These are phyloP conservation scores for Serrognathus titanus DNA, from an alignment of 2,888 invertebrate genomes.

Conservation along the genomic window DNA sequence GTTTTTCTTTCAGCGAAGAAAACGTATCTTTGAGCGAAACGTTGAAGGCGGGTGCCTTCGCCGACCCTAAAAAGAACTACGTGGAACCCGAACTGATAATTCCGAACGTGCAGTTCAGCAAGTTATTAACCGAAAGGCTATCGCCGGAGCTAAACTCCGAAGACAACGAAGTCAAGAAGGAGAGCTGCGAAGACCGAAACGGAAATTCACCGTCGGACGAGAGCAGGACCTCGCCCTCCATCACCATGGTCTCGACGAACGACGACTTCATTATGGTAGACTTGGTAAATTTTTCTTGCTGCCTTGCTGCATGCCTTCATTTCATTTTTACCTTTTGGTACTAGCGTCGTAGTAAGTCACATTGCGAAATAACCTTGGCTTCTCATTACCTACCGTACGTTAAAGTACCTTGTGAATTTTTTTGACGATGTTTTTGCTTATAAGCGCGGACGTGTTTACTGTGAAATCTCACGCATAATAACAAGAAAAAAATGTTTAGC, in stretches of 20 bases:
- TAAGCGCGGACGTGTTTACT: too few relatives aligned
- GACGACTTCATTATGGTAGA: conserved; percentile 72
- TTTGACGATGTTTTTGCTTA: too few relatives aligned
- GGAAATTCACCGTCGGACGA: conserved; percentile 42
- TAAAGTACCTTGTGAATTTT: too few relatives aligned
- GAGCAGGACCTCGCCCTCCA: conserved; percentile 44
- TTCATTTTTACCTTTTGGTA: conserved; percentile 7
- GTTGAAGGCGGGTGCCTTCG: conserved; percentile 75
- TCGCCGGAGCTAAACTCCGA: conserved; percentile 25
- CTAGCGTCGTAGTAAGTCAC: not conserved
- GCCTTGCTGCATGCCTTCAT: conserved; percentile 27
- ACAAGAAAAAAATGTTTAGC: too few relatives aligned
- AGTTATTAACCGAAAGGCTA: conserved; percentile 45
- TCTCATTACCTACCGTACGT: too few relatives aligned
- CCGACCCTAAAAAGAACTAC: conserved; percentile 62
- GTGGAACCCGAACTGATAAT: conserved; percentile 53
- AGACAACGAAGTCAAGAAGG: conserved; percentile 18
- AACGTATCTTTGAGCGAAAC: conserved; percentile 68
- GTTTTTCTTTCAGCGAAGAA: conserved; percentile 55
- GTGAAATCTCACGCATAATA: too few relatives aligned
- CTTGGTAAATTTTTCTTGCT: conserved; percentile 55
- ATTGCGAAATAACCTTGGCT: conserved; percentile 2
- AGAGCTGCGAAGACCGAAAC: conserved; percentile 29
- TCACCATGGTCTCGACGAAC: conserved; percentile 53
- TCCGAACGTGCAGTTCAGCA: conserved; percentile 66